phyloP scores from a whole-genome alignment of 2,888 invertebrate species.

The Apamea sordens region DNA sequence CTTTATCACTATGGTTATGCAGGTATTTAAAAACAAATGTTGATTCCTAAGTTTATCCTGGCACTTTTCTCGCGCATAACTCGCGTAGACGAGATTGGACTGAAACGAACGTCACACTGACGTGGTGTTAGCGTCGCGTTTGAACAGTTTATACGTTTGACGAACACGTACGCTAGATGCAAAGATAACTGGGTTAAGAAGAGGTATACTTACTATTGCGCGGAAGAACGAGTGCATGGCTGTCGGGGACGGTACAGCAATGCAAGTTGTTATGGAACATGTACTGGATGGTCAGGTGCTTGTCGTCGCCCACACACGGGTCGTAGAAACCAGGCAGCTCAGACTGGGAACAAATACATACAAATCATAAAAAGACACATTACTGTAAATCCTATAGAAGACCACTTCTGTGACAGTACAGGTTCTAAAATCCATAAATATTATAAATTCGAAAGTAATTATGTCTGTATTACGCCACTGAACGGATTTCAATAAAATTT shows the following conservation, averaged over 20 bases:
- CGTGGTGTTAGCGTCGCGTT: neutral
- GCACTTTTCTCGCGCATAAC: neutral
- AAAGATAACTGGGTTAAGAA: neutral
- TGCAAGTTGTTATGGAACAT: constrained; percentile 95
- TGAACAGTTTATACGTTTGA: neutral
- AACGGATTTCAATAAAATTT: no score
- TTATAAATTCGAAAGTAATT: no score
- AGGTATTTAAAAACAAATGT: neutral
- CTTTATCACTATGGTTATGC: neutral
- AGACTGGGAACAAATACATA: constrained; percentile 91
- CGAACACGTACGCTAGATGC: neutral
- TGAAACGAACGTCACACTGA: neutral
- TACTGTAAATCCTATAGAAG: neutral
- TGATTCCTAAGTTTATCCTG: neutral
- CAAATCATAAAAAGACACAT: neutral
- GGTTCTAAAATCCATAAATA: neutral
- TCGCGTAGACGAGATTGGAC: neutral
- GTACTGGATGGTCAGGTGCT: constrained; percentile 96
- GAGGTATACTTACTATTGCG: constrained; percentile 81
- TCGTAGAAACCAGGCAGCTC: constrained; percentile 99
- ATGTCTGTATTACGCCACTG: no score
- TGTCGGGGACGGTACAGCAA: constrained; percentile 94
- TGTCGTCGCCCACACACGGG: constrained; percentile 97
- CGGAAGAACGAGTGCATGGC: constrained; percentile 92
- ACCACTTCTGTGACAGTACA: neutral